Percentiles rank a stretch among this genome's conserved stretches.
These are phyloP conservation scores for Polydrusus pterygomalis DNA, from an alignment of 2,888 invertebrate species.

Conservation along the genomic window DNA sequence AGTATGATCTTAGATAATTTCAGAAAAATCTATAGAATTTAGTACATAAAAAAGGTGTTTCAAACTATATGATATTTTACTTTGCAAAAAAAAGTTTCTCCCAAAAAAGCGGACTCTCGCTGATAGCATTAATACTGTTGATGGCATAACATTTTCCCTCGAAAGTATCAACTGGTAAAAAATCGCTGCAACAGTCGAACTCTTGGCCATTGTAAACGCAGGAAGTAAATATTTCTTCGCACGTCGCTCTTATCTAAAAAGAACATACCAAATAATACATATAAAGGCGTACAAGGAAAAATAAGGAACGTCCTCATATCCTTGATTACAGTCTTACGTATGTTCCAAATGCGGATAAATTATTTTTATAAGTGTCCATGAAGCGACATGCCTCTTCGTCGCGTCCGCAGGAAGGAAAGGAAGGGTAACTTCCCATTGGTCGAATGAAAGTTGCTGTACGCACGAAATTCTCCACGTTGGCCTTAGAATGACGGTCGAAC, in stretches of 20 bases:
- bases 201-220: constrained; percentile 31
- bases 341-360: constrained; percentile 16
- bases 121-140: constrained; percentile 39
- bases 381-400: constrained; percentile 25
- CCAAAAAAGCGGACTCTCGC: background rate
- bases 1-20: no score
- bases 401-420: constrained; percentile 7
- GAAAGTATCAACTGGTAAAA: constrained; percentile 37
- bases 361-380: constrained; percentile 5
- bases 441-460: constrained; percentile 15
- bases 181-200: constrained; percentile 39
- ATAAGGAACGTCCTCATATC: background rate
- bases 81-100: background rate
- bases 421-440: constrained; percentile 9
- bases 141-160: constrained; percentile 45
- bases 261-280: background rate
- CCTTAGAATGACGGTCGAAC: background rate
- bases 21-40: no score
- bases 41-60: no score
- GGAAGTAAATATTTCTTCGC: constrained; percentile 41
- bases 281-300: background rate
- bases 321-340: constrained; percentile 1
- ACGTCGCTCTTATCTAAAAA: constrained; percentile 34
- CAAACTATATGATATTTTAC: constrained; percentile 10
- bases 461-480: constrained; percentile 23